Conservation (phyloP, 2,113 vertebrate genomes). For the Petroica traversi region DNA sequence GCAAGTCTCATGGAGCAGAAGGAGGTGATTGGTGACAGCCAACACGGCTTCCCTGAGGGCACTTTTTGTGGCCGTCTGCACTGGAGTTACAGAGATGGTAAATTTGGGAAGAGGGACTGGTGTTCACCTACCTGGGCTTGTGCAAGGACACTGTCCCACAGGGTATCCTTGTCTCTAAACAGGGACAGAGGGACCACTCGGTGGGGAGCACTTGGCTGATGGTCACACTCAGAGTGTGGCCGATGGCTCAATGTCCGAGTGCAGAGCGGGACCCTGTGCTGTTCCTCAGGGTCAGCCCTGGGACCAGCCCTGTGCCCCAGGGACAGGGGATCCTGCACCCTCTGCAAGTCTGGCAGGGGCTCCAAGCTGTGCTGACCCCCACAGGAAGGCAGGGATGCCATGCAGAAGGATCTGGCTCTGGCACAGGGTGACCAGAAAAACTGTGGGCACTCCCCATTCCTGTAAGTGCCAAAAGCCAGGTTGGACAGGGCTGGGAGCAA, state of each 20-base stretch:
- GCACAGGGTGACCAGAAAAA: not conserved
- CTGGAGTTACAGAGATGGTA: not conserved
- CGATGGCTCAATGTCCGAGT: fast-evolving
- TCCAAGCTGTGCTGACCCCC: not conserved
- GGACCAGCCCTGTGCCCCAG: not conserved
- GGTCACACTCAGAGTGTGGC: not conserved
- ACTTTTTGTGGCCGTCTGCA: fast-evolving
- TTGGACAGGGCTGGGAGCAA: fast-evolving
- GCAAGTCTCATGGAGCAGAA: not conserved
- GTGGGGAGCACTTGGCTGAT: too few relatives aligned
- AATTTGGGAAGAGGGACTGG: not conserved
- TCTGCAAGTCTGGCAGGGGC: fast-evolving
- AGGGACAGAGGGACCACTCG: too few relatives aligned
- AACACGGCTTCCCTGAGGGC: not conserved
- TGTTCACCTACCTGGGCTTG: not conserved
- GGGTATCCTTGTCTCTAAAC: not conserved
- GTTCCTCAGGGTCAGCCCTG: fast-evolving
- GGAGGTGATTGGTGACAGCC: not conserved
- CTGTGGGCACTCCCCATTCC: not conserved
- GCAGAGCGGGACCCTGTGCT: not conserved
- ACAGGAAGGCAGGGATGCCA: not conserved
- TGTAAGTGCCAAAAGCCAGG: not conserved
- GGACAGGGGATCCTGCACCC: not conserved
- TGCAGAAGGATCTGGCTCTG: not conserved
- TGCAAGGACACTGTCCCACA: not conserved